phyloP scores from a whole-genome alignment of 2,113 vertebrate species.

The Barbus barbus region DNA sequence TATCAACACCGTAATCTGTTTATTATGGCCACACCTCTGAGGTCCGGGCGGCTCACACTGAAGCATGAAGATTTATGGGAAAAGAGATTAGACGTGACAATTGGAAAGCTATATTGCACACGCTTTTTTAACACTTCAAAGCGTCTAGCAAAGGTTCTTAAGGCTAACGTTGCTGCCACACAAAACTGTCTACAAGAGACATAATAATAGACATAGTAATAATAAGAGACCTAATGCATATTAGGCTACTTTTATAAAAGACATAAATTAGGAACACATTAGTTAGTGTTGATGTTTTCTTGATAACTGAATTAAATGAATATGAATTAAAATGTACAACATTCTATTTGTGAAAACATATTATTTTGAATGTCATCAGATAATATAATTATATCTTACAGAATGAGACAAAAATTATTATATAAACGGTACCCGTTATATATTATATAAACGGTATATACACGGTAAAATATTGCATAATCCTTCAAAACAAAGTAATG shows the following conservation, averaged over 20 bases:
- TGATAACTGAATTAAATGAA: no score
- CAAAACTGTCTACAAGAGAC: background rate
- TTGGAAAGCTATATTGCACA: background rate
- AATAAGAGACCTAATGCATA: background rate
- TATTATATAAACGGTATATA: no score
- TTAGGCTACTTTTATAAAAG: background rate
- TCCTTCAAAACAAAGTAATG: no score
- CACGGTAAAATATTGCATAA: no score
- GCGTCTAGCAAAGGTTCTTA: background rate
- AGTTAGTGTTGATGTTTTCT: background rate
- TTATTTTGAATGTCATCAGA: no score
- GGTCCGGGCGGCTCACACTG: background rate
- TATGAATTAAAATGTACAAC: no score
- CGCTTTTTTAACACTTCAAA: background rate
- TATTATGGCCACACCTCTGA: slow-evolving; percentile 14
- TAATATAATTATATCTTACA: no score
- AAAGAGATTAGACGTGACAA: background rate
- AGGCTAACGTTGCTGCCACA: background rate
- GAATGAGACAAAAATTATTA: no score
- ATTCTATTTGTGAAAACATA: no score
- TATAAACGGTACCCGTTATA: no score
- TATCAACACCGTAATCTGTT: slow-evolving; percentile 8
- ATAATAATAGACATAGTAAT: no score
- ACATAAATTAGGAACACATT: background rate
- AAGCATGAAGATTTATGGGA: slow-evolving; percentile 22